Conservation (phyloP, 2,113 vertebrate genomes). For the Ceratotherium simum region DNA sequence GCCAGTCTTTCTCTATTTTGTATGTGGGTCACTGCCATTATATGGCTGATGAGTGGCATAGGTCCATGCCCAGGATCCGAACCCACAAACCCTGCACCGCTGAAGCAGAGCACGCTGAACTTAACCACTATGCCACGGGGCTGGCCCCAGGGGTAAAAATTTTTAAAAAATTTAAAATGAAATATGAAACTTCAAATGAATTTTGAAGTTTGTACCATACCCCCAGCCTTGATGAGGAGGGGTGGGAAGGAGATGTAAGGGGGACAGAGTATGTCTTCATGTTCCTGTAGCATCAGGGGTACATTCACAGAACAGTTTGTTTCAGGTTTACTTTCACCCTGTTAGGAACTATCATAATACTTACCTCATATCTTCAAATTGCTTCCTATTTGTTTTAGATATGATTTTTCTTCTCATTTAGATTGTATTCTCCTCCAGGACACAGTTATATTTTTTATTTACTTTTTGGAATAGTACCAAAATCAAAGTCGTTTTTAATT, state of each 20-base stretch:
- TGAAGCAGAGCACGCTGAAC: no score
- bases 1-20: no score
- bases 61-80: no score
- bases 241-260: not conserved
- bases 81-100: no score
- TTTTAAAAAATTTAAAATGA: not conserved
- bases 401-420: conserved; percentile 4
- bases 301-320: not conserved
- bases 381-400: not conserved
- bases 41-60: no score
- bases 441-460: not conserved
- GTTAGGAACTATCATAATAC: not conserved
- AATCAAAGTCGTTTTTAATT: not conserved
- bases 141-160: no score
- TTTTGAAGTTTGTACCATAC: not conserved
- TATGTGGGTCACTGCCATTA: no score
- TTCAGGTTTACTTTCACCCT: no score
- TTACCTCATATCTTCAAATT: not conserved
- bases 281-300: not conserved
- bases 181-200: not conserved
- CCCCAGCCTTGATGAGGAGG: not conserved
- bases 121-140: no score
- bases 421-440: not conserved
- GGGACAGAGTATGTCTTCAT: not conserved
- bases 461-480: not conserved